These are phyloP conservation scores for Austrolebias charrua DNA, from an alignment of 2,797 vertebrate species.

Conservation along the genomic window DNA sequence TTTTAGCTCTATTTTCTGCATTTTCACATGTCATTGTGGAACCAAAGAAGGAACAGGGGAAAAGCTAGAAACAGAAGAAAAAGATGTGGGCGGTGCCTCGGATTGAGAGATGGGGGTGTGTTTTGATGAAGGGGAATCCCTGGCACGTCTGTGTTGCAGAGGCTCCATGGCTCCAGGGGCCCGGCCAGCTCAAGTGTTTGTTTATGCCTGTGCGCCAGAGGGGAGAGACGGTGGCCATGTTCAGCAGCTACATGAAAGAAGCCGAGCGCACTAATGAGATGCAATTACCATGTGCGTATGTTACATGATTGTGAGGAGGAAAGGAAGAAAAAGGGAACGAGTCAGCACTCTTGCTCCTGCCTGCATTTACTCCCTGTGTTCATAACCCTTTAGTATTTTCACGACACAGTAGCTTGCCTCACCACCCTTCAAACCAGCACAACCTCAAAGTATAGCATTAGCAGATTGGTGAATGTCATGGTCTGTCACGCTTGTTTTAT, in stretches of 20 bases:
- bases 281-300: slow-evolving; percentile 63
- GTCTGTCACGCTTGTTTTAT: slow-evolving; percentile 57
- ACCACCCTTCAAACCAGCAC: slow-evolving; percentile 61
- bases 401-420: slow-evolving; percentile 44
- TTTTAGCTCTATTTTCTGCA: slow-evolving; percentile 13
- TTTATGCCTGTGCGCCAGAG: slow-evolving; percentile 72
- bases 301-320: slow-evolving; percentile 55
- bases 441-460: slow-evolving; percentile 65
- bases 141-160: slow-evolving; percentile 31
- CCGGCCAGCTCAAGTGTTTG: slow-evolving; percentile 68
- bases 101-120: slow-evolving; percentile 19
- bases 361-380: slow-evolving; percentile 50
- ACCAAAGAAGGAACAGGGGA: too few species aligned
- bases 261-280: slow-evolving; percentile 57
- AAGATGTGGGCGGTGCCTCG: slow-evolving; percentile 32
- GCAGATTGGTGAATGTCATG: slow-evolving; percentile 49
- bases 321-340: slow-evolving; percentile 40
- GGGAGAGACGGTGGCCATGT: slow-evolving; percentile 69
- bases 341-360: slow-evolving; percentile 32
- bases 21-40: slow-evolving; percentile 20
- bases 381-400: slow-evolving; percentile 33
- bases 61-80: too few species aligned
- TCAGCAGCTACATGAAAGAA: slow-evolving; percentile 67
- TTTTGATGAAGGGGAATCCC: slow-evolving; percentile 57
- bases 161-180: slow-evolving; percentile 56